Evolutionary conservation across 2,888 invertebrate genomes (phyloP).

Genomic region (Agonopterix subpropinquella): DNA sequence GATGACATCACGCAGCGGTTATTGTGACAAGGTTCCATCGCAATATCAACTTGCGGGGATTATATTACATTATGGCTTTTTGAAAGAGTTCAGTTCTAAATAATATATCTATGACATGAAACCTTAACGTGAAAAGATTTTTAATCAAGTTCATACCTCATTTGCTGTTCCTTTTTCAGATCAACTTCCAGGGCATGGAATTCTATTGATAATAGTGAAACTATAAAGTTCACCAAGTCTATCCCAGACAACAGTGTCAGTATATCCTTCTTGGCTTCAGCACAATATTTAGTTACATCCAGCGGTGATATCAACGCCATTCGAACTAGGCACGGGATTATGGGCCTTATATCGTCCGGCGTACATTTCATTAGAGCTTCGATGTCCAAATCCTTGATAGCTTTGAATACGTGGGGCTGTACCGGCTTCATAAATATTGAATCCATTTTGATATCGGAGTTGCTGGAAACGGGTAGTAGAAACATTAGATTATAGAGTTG

Average conservation of each 20-base stretch:
- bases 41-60: too few relatives aligned
- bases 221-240: conserved; percentile 95
- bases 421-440: conserved; percentile 71
- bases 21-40: too few relatives aligned
- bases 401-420: conserved; percentile 82
- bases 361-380: conserved; percentile 82
- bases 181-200: conserved; percentile 95
- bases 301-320: conserved; percentile 93
- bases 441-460: conserved; percentile 32
- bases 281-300: conserved; percentile 89
- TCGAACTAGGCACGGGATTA: conserved; percentile 93
- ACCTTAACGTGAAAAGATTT: too few relatives aligned
- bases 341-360: conserved; percentile 88
- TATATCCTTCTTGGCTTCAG: conserved; percentile 89
- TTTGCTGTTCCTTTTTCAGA: conserved; percentile 92
- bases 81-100: too few relatives aligned
- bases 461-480: background rate
- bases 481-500: background rate
- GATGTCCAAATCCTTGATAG: conserved; percentile 90
- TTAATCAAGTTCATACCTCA: conserved; percentile 64
- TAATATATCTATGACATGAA: too few relatives aligned
- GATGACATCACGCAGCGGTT: too few relatives aligned
- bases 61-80: too few relatives aligned
- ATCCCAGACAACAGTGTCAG: conserved; percentile 93
- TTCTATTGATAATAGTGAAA: conserved; percentile 94